phyloP scores from a whole-genome alignment of 2,797 vertebrate species.

The Mareca penelope region DNA sequence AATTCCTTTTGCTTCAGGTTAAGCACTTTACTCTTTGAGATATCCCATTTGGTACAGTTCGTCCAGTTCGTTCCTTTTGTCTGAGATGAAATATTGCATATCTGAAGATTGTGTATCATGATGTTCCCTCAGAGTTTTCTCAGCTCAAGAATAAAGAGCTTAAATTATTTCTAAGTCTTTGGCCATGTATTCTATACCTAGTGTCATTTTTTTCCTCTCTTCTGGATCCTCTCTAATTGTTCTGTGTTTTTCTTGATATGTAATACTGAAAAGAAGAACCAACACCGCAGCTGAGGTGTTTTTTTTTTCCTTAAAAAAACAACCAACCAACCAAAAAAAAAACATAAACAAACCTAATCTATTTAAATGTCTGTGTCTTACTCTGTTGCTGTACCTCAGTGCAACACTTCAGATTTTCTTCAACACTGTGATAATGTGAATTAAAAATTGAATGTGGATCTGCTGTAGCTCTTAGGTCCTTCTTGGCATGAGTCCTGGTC shows the following conservation, averaged over 20 bases:
- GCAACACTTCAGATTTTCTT: not conserved
- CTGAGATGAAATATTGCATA: not conserved
- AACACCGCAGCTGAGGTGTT: not conserved
- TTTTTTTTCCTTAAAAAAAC: not conserved
- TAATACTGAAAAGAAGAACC: not conserved
- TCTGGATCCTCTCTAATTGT: not conserved
- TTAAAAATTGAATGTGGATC: not conserved
- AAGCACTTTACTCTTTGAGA: not conserved
- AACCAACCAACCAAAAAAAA: not conserved
- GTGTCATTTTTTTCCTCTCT: not conserved
- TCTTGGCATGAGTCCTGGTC: not conserved
- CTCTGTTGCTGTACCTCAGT: not conserved
- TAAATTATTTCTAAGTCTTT: not conserved
- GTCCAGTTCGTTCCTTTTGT: not conserved
- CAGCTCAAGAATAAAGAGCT: not conserved
- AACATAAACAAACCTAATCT: not conserved
- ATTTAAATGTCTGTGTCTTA: not conserved
- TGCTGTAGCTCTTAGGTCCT: not conserved
- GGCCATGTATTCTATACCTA: not conserved
- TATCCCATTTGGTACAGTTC: not conserved
- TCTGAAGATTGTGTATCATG: fast-evolving
- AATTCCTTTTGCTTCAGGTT: not conserved
- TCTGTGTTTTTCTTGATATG: not conserved
- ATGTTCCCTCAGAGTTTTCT: not conserved
- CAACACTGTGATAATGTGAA: not conserved